These are phyloP conservation scores for Centropristis striata DNA, from an alignment of 2,113 vertebrate species.

Conservation along the genomic window DNA sequence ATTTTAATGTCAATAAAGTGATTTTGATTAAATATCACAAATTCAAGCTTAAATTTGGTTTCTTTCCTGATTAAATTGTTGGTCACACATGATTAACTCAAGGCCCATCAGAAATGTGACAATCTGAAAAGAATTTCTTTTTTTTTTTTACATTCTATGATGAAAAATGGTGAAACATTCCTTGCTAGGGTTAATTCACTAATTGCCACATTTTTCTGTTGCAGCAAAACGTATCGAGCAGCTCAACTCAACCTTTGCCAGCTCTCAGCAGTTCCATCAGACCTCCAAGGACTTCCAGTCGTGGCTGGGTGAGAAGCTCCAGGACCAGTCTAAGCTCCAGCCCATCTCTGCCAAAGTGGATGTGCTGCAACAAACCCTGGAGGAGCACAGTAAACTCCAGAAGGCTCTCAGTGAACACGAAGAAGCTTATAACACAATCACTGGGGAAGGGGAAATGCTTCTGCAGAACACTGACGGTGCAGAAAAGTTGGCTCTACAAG, in stretches of 20 bases:
- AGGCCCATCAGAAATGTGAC: no score
- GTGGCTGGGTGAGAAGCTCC: conserved; percentile 91
- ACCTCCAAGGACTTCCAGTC: conserved; percentile 93
- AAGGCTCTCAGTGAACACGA: conserved; percentile 83
- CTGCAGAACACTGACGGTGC: conserved; percentile 92
- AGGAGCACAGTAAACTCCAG: conserved; percentile 88
- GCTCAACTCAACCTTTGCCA: conserved; percentile 91
- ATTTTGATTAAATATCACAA: no score
- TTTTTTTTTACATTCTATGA: no score
- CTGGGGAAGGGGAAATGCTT: conserved; percentile 91
- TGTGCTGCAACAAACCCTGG: conserved; percentile 86
- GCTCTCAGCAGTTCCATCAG: conserved; percentile 96
- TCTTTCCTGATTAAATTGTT: no score
- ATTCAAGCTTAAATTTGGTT: no score
- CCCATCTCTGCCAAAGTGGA: conserved; percentile 89
- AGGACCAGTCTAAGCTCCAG: conserved; percentile 84
- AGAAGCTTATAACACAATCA: conserved; percentile 87
- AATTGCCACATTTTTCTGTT: conserved; percentile 48
- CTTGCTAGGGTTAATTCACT: conserved; percentile 16
- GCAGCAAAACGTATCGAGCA: conserved; percentile 91
- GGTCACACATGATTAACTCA: no score
- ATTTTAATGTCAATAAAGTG: no score
- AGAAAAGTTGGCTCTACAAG: conserved; percentile 91
- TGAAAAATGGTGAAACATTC: no score
- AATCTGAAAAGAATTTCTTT: no score